Conservation (phyloP, 2,797 vertebrate species). For the Philypnodon macrostomus region DNA sequence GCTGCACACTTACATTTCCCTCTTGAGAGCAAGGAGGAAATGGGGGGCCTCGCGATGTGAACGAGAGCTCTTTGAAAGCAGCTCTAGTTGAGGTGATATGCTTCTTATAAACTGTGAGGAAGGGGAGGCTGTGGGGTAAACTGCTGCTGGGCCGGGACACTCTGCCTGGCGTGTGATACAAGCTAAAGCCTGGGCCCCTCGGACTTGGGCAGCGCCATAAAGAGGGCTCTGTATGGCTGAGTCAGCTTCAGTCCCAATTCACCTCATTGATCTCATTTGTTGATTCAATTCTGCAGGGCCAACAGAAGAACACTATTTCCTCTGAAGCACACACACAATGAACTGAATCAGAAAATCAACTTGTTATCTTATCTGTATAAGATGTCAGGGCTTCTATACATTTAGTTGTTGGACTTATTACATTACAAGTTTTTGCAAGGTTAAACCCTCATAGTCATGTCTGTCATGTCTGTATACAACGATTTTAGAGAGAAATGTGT, state of each 20-base stretch:
- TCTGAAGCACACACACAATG: constrained; percentile 20
- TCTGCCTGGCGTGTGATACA: constrained; percentile 70
- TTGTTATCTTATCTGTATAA: constrained; percentile 37
- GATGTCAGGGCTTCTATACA: constrained; percentile 18
- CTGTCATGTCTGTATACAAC: constrained; percentile 43
- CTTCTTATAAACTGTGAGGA: constrained; percentile 54
- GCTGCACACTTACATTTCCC: constrained; percentile 73
- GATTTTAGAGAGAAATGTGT: constrained; percentile 32
- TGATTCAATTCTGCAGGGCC: constrained; percentile 64
- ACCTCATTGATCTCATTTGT: constrained; percentile 64
- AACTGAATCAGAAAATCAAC: constrained; percentile 43
- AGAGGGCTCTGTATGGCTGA: constrained; percentile 69
- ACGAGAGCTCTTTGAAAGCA: constrained; percentile 67
- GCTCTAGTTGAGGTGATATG: constrained; percentile 53
- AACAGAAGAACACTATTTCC: constrained; percentile 29
- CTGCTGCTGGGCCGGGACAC: constrained; percentile 50
- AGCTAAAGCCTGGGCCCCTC: constrained; percentile 61
- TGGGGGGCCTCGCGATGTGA: constrained; percentile 60
- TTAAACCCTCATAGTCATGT: constrained; percentile 29
- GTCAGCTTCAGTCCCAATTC: constrained; percentile 61
- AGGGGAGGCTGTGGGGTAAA: constrained; percentile 46
- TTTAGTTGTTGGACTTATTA: constrained; percentile 13
- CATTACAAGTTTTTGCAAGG: constrained; percentile 13
- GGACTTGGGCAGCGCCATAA: constrained; percentile 58
- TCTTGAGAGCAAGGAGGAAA: constrained; percentile 75